phyloP scores from a whole-genome alignment of 2,113 vertebrate genomes.

The Taxidea taxus region DNA sequence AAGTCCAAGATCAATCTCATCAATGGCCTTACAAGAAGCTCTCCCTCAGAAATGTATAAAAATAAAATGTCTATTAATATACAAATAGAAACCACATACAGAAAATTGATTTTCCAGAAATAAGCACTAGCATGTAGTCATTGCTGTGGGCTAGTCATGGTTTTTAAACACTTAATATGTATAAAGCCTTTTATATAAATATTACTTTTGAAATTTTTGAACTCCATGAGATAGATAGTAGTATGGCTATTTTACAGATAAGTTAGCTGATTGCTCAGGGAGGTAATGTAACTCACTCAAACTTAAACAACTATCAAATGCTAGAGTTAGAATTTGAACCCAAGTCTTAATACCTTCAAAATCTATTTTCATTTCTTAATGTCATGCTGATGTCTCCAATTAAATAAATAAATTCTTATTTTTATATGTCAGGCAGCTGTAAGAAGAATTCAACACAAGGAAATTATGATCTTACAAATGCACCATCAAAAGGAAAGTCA shows the following conservation, averaged over 20 bases:
- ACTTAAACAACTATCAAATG: slow-evolving; percentile 27
- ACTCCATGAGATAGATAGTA: neutral
- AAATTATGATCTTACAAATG: neutral
- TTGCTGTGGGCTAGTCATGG: neutral
- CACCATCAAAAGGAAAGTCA: neutral
- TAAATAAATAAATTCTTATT: neutral
- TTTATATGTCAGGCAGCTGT: neutral
- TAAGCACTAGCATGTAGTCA: neutral
- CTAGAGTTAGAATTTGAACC: neutral
- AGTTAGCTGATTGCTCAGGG: neutral
- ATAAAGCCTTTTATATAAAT: neutral
- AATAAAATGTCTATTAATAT: neutral
- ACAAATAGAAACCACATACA: neutral
- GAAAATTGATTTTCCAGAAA: slow-evolving; percentile 22
- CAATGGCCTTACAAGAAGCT: neutral
- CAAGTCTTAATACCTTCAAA: neutral
- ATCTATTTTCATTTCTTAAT: neutral
- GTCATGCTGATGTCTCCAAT: neutral
- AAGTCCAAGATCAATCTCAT: neutral
- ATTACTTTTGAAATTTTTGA: neutral
- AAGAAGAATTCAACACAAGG: neutral
- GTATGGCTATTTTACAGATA: neutral
- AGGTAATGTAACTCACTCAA: neutral
- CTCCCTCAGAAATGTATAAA: neutral
- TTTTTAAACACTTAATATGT: neutral